Evolutionary conservation across 2,797 vertebrate genomes (phyloP).

Genomic region (Brachyalestes nurse): DNA sequence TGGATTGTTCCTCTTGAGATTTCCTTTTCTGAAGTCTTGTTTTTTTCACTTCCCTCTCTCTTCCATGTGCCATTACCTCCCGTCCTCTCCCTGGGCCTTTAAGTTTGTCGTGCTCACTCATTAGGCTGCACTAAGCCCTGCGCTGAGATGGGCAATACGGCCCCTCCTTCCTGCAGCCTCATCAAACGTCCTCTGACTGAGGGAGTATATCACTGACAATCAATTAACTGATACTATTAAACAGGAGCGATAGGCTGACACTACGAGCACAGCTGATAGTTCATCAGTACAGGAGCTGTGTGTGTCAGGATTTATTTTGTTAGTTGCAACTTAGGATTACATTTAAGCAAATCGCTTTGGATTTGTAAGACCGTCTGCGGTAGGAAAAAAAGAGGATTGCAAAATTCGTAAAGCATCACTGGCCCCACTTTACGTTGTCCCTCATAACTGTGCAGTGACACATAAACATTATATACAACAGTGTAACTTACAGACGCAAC

Average conservation of each 20-base stretch:
- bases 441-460: too few relatives aligned
- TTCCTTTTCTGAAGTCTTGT: not conserved
- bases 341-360: not conserved
- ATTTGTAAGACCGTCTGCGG: not conserved
- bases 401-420: not conserved
- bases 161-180: slow-evolving; percentile 27
- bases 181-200: slow-evolving; percentile 31
- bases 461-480: too few relatives aligned
- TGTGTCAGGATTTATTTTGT: not conserved
- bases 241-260: slow-evolving; percentile 45
- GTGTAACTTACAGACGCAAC: too few relatives aligned
- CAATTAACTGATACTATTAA: slow-evolving; percentile 45
- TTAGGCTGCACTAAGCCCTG: slow-evolving; percentile 8
- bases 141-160: slow-evolving; percentile 40
- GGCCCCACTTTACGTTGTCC: too few relatives aligned
- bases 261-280: slow-evolving; percentile 16
- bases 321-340: not conserved
- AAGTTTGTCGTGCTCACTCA: not conserved
- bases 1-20: not conserved
- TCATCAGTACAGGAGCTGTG: slow-evolving; percentile 36
- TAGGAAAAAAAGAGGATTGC: not conserved
- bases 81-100: not conserved
- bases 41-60: not conserved
- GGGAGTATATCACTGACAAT: slow-evolving; percentile 37
- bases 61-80: not conserved